These are phyloP conservation scores for Nowickia ferox DNA, from an alignment of 2,888 invertebrate species.

Conservation along the genomic window DNA sequence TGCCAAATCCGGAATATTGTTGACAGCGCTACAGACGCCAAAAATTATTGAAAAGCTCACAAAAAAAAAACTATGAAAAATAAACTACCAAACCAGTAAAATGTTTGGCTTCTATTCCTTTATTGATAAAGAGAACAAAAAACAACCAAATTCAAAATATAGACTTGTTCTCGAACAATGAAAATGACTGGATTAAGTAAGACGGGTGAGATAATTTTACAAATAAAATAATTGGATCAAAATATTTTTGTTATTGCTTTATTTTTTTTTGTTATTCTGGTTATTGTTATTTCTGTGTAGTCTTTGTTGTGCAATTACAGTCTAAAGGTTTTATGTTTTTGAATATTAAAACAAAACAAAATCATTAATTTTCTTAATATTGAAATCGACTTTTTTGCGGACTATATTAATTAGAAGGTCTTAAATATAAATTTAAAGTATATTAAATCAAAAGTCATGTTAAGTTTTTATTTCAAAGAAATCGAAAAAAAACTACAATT, in stretches of 20 bases:
- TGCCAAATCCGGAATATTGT: constrained; percentile 71
- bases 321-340: constrained; percentile 37
- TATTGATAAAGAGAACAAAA: constrained; percentile 20
- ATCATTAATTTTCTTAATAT: background rate
- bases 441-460: too few relatives aligned
- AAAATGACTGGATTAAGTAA: constrained; percentile 70
- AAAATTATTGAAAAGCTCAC: constrained; percentile 69
- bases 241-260: constrained; percentile 54
- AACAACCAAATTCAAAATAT: constrained; percentile 54
- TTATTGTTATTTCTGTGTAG: background rate
- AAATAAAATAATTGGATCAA: constrained; percentile 71
- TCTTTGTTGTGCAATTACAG: constrained; percentile 52
- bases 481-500: too few relatives aligned
- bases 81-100: constrained; percentile 69
- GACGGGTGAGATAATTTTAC: constrained; percentile 71
- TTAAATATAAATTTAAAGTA: too few relatives aligned
- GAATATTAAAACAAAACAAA: constrained; percentile 14
- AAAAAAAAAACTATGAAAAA: constrained; percentile 47
- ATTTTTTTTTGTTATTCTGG: background rate
- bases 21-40: constrained; percentile 72
- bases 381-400: background rate
- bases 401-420: too few relatives aligned
- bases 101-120: constrained; percentile 64
- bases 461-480: too few relatives aligned
- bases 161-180: constrained; percentile 68